phyloP scores from a whole-genome alignment of 2,888 invertebrate genomes.

The Omphaloscelis lunosa region DNA sequence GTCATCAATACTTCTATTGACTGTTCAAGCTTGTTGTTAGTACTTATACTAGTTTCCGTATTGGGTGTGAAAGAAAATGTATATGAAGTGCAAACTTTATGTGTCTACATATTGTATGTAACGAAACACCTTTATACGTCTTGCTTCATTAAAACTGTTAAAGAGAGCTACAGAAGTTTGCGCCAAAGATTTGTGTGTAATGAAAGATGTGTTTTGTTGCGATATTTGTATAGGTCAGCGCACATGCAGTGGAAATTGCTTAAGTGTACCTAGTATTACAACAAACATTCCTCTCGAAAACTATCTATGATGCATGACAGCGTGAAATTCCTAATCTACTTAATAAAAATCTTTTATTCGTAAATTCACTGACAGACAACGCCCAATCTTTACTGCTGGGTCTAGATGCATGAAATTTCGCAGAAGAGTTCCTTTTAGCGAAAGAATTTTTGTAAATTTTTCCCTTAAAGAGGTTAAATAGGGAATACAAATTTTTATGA shows the following conservation, averaged over 20 bases:
- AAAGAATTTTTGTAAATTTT: too few relatives aligned
- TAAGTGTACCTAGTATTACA: constrained; percentile 8
- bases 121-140: neutral
- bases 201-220: constrained; percentile 38
- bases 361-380: too few relatives aligned
- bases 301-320: neutral
- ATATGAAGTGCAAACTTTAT: neutral
- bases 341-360: too few relatives aligned
- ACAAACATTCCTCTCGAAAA: neutral
- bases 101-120: neutral
- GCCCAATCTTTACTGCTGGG: too few relatives aligned
- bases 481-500: too few relatives aligned
- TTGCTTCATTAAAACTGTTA: constrained; percentile 26
- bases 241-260: constrained; percentile 33
- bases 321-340: neutral
- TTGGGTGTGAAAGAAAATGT: neutral
- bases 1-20: neutral
- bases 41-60: constrained; percentile 1
- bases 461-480: too few relatives aligned
- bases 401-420: too few relatives aligned
- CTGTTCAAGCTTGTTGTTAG: neutral
- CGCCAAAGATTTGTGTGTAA: constrained; percentile 36
- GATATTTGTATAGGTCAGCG: constrained; percentile 43
- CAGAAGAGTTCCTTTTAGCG: too few relatives aligned
- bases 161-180: constrained; percentile 24